Conservation (phyloP, 1,140 invertebrate genomes). For the Aplysia californica region DNA sequence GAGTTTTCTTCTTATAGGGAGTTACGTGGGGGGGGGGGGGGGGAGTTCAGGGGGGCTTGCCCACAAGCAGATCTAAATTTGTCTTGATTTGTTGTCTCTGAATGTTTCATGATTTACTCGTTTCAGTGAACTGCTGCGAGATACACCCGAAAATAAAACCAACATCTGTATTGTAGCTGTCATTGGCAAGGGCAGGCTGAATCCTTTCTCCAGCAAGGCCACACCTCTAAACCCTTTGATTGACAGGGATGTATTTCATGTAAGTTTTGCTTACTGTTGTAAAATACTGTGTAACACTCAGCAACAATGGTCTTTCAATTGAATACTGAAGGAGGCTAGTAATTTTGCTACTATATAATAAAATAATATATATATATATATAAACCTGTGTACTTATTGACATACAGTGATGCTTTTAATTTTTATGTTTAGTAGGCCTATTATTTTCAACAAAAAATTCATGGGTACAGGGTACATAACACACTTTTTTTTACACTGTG, state of each 20-base stretch:
- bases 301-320: not conserved
- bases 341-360: not conserved
- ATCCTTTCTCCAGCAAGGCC: conserved; percentile 74
- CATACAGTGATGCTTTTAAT: not conserved
- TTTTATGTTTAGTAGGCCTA: not conserved
- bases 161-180: conserved; percentile 76
- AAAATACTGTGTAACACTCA: no score
- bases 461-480: no score
- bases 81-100: not conserved
- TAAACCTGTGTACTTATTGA: not conserved
- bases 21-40: no score
- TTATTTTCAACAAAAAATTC: not conserved
- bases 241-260: conserved; percentile 70
- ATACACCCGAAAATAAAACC: conserved; percentile 39
- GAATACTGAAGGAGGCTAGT: not conserved
- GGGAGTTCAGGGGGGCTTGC: no score
- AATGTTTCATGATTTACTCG: not conserved
- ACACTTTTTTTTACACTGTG: no score
- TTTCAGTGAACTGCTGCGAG: conserved; percentile 30
- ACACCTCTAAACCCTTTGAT: conserved; percentile 71
- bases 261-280: conserved; percentile 36
- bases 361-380: not conserved
- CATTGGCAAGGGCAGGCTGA: conserved; percentile 76
- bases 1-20: no score
- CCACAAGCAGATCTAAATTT: no score